These are phyloP conservation scores for Clitarchus hookeri DNA, from an alignment of 2,888 invertebrate species.

Conservation along the genomic window DNA sequence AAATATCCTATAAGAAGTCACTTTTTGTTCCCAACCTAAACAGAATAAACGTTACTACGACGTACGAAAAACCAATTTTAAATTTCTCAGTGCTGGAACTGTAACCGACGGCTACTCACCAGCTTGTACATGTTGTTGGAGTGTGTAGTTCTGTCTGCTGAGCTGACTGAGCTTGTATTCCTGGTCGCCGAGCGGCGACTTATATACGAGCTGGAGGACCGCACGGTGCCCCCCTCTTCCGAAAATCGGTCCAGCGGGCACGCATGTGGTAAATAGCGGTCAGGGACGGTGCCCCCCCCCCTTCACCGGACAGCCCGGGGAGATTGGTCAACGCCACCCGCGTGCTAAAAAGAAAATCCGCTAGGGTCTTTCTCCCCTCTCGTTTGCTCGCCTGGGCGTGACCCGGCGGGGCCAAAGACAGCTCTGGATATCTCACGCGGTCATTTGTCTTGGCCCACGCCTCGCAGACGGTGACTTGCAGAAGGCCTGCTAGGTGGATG, in stretches of 20 bases:
- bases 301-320: background rate
- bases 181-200: background rate
- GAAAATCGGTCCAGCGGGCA: background rate
- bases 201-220: background rate
- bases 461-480: too few relatives aligned
- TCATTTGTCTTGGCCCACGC: too few relatives aligned
- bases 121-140: conserved; percentile 46
- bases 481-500: too few relatives aligned
- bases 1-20: too few relatives aligned
- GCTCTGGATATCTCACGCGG: too few relatives aligned
- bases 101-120: conserved; percentile 41
- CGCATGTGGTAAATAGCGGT: background rate
- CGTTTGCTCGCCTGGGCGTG: background rate
- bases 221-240: background rate
- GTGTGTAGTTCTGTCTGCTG: conserved; percentile 30
- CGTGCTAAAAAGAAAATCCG: background rate
- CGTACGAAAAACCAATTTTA: too few relatives aligned
- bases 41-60: too few relatives aligned
- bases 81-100: too few relatives aligned
- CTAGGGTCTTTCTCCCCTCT: background rate
- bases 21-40: too few relatives aligned
- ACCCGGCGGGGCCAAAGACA: too few relatives aligned
- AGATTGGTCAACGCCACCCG: background rate
- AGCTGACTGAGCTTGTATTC: conserved; percentile 26
- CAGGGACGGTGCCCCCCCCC: background rate